These are phyloP conservation scores for Synanthedon andrenaeformis DNA, from an alignment of 2,888 invertebrate genomes.

Conservation along the genomic window DNA sequence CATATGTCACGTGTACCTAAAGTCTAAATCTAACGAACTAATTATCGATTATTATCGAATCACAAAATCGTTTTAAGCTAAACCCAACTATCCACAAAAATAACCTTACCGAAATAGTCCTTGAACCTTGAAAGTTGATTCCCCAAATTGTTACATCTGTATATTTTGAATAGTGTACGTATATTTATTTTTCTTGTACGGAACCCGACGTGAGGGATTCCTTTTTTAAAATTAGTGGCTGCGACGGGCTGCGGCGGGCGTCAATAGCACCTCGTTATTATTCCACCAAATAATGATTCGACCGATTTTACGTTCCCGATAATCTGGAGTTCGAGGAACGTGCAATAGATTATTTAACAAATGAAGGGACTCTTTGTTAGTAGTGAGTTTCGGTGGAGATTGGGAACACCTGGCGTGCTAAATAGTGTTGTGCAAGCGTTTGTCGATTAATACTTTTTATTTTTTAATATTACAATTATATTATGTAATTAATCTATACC, in stretches of 20 bases:
- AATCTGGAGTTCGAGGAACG: conserved; percentile 46
- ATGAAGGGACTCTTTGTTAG: conserved; percentile 30
- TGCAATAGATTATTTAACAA: conserved; percentile 28
- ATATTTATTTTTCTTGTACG: conserved; percentile 1
- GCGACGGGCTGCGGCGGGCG: conserved; percentile 13
- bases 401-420: conserved; percentile 40
- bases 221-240: conserved; percentile 6
- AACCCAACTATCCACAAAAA: too few relatives aligned
- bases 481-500: too few relatives aligned
- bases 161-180: too few relatives aligned
- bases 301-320: conserved; percentile 34
- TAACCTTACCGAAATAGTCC: too few relatives aligned
- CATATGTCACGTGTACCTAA: too few relatives aligned
- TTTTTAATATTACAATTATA: too few relatives aligned
- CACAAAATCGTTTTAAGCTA: too few relatives aligned
- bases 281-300: conserved; percentile 50
- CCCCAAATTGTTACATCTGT: too few relatives aligned
- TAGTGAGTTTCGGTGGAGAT: conserved; percentile 20
- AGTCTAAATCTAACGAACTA: too few relatives aligned
- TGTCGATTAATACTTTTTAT: not conserved
- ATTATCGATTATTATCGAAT: too few relatives aligned
- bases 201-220: not conserved
- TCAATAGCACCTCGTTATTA: conserved; percentile 54
- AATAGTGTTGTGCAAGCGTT: conserved; percentile 1
- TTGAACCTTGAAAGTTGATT: too few relatives aligned